Percentiles rank a stretch among this genome's conserved stretches.
These are phyloP conservation scores for Orgyia antiqua DNA, from an alignment of 2,888 invertebrate species.

Conservation along the genomic window DNA sequence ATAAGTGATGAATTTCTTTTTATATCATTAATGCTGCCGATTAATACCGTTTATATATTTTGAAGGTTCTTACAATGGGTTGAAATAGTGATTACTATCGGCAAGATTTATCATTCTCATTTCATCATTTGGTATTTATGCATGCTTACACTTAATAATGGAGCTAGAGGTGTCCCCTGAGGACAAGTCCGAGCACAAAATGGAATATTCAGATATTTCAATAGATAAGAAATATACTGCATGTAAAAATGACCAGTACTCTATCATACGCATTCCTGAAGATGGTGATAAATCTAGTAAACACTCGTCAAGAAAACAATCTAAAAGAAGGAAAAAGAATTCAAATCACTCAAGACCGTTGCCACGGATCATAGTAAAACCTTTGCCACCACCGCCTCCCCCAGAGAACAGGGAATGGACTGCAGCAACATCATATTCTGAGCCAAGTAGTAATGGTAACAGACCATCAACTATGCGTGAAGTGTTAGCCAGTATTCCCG, in stretches of 20 bases:
- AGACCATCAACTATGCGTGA: constrained; percentile 91
- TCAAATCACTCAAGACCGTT: constrained; percentile 81
- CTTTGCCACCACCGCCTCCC: constrained; percentile 82
- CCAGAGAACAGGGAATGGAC: constrained; percentile 70
- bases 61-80: constrained; percentile 60
- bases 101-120: constrained; percentile 50
- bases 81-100: constrained; percentile 66
- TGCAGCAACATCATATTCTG: constrained; percentile 59
- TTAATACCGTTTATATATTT: constrained; percentile 21
- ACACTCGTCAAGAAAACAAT: constrained; percentile 84
- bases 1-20: constrained; percentile 40
- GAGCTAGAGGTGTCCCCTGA: constrained; percentile 61
- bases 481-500: constrained; percentile 91
- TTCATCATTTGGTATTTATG: constrained; percentile 35
- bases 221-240: constrained; percentile 58
- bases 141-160: constrained; percentile 44
- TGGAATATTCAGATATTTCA: constrained; percentile 62
- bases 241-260: constrained; percentile 63
- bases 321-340: constrained; percentile 88
- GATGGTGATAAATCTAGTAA: constrained; percentile 81
- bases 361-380: constrained; percentile 90
- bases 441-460: constrained; percentile 40
- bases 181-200: constrained; percentile 44
- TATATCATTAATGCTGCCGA: constrained; percentile 20
- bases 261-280: constrained; percentile 67